Conservation (phyloP, 1,140 invertebrate species). For the Listronotus bonariensis region DNA sequence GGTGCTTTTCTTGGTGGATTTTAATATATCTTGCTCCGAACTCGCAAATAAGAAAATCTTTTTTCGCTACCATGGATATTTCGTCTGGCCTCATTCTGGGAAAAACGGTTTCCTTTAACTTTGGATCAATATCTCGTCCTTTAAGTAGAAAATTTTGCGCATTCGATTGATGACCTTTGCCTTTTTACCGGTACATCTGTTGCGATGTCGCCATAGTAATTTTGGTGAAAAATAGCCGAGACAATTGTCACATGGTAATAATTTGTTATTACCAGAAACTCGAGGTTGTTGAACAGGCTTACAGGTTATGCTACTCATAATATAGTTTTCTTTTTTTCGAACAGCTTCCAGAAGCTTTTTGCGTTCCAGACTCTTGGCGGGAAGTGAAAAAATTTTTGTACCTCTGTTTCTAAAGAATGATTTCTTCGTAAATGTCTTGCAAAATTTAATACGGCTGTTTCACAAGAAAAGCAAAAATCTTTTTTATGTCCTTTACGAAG, state of each 20-base stretch:
- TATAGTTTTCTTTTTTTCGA: conserved; percentile 31
- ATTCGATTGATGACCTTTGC: background rate
- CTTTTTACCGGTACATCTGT: conserved; percentile 4
- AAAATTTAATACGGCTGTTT: conserved; percentile 22
- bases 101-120: conserved; percentile 33
- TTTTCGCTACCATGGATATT: conserved; percentile 40
- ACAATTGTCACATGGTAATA: conserved; percentile 19
- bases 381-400: conserved; percentile 24
- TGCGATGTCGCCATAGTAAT: conserved; percentile 26
- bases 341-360: conserved; percentile 10
- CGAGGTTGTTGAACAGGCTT: conserved; percentile 17
- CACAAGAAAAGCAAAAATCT: conserved; percentile 26
- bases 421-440: conserved; percentile 18
- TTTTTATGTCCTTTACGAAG: conserved; percentile 18
- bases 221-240: conserved; percentile 17
- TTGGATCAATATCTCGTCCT: conserved; percentile 15
- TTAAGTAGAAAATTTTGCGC: conserved; percentile 21
- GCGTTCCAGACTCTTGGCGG: background rate
- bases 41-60: conserved; percentile 47
- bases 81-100: conserved; percentile 36
- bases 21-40: conserved; percentile 48
- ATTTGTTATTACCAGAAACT: background rate
- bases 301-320: conserved; percentile 22
- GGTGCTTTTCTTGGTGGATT: conserved; percentile 47
- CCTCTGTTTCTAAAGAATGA: conserved; percentile 23